These are phyloP conservation scores for Neodiprion virginianus DNA, from an alignment of 1,140 invertebrate species.

Conservation along the genomic window DNA sequence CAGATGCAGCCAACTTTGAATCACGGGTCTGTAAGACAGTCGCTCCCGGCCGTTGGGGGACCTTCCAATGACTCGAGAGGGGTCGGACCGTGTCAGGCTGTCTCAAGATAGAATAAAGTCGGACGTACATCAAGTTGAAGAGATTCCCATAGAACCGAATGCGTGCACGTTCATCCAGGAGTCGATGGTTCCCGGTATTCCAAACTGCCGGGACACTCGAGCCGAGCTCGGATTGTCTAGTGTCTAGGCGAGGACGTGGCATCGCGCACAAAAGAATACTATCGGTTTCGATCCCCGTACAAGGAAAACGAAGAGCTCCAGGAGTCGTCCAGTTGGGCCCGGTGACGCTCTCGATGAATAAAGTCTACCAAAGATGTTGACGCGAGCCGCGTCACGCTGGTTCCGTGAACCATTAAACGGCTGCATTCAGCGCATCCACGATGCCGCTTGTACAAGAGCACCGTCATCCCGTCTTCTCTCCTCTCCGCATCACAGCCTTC, in stretches of 20 bases:
- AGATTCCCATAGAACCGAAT: too few relatives aligned
- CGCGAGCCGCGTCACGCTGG: conserved; percentile 1
- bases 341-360: conserved; percentile 1
- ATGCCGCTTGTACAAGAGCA: not conserved
- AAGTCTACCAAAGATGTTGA: conserved; percentile 1
- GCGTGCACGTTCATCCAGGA: not conserved
- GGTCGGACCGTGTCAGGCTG: not conserved
- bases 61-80: not conserved
- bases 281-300: not conserved
- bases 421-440: not conserved
- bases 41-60: not conserved
- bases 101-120: not conserved
- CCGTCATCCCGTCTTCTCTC: not conserved
- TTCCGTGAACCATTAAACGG: conserved; percentile 14
- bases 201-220: not conserved
- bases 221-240: not conserved
- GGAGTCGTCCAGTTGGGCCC: not conserved
- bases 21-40: too few relatives aligned
- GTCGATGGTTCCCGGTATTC: not conserved
- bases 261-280: not conserved
- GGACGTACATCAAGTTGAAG: not conserved
- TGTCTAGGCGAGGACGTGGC: not conserved
- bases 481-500: too few relatives aligned
- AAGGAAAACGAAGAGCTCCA: not conserved
- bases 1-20: not conserved